A percentile compares a stretch with the other conserved stretches of the same genome.
phyloP scores from a whole-genome alignment of 2,113 vertebrate genomes.

The Crocuta crocuta region DNA sequence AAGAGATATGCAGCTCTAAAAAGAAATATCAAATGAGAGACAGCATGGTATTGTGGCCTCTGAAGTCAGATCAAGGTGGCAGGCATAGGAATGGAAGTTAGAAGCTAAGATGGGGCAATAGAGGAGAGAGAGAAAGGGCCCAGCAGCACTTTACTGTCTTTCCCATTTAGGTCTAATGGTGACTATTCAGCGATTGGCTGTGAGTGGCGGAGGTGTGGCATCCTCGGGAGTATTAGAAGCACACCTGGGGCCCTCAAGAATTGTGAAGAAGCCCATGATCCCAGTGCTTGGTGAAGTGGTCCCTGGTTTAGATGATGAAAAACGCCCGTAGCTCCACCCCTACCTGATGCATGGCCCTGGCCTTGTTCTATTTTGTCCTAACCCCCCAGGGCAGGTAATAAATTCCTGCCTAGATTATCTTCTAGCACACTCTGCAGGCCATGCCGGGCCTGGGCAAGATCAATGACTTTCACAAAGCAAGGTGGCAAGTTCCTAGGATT shows the following conservation, averaged over 20 bases:
- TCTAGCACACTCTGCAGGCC: background rate
- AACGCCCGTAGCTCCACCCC: background rate
- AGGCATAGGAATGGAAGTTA: background rate
- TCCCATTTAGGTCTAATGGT: background rate
- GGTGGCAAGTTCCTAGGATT: background rate
- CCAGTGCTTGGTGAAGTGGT: background rate
- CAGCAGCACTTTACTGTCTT: background rate
- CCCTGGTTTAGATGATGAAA: background rate
- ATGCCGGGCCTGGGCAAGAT: background rate
- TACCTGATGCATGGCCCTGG: background rate
- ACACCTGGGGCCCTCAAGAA: background rate
- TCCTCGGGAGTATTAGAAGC: background rate
- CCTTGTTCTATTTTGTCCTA: background rate
- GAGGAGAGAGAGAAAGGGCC: background rate
- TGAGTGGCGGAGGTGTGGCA: background rate
- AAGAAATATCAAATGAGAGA: constrained; percentile 27
- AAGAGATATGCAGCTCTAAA: constrained; percentile 8
- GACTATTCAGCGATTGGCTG: background rate
- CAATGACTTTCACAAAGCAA: background rate
- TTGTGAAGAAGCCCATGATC: background rate
- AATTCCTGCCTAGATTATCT: background rate
- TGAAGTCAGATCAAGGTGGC: background rate
- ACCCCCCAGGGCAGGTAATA: background rate
- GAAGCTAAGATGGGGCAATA: background rate
- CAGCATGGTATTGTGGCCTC: background rate